These are phyloP conservation scores for Enoplosus armatus DNA, from an alignment of 2,797 vertebrate species.

Conservation along the genomic window DNA sequence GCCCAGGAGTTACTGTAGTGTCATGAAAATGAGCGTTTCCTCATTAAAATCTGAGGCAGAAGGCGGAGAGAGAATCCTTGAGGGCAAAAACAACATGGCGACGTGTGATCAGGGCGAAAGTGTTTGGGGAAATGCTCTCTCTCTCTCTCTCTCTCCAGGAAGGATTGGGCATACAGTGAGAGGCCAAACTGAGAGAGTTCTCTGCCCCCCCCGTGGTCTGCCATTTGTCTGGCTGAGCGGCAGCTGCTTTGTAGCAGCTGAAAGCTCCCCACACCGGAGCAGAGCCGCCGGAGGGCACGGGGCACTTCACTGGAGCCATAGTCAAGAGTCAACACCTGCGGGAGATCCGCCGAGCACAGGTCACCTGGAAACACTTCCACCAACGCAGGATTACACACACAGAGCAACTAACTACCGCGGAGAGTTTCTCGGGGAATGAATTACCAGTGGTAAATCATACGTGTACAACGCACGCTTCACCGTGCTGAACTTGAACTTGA, in stretches of 20 bases:
- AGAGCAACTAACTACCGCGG: not conserved
- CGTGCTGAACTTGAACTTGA: not conserved
- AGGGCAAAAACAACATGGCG: not conserved
- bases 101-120: not conserved
- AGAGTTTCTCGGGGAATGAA: not conserved
- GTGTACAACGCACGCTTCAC: not conserved
- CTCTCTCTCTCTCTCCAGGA: constrained; percentile 5
- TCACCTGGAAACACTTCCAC: not conserved
- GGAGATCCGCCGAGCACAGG: constrained; percentile 3
- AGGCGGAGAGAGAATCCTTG: not conserved
- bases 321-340: constrained; percentile 29
- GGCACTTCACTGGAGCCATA: constrained; percentile 8
- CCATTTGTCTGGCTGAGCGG: constrained; percentile 35
- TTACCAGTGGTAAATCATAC: not conserved
- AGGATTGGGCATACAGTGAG: not conserved
- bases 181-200: constrained; percentile 10
- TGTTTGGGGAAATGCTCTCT: not conserved
- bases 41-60: constrained; percentile 38
- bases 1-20: not conserved
- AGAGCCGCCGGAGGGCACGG: constrained; percentile 37
- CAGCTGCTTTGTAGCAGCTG: constrained; percentile 34
- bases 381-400: not conserved
- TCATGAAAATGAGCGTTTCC: constrained; percentile 8
- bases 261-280: constrained; percentile 18
- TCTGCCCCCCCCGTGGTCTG: not conserved